Evolutionary conservation across 2,797 vertebrate species (phyloP).

Genomic region (Falco peregrinus): DNA sequence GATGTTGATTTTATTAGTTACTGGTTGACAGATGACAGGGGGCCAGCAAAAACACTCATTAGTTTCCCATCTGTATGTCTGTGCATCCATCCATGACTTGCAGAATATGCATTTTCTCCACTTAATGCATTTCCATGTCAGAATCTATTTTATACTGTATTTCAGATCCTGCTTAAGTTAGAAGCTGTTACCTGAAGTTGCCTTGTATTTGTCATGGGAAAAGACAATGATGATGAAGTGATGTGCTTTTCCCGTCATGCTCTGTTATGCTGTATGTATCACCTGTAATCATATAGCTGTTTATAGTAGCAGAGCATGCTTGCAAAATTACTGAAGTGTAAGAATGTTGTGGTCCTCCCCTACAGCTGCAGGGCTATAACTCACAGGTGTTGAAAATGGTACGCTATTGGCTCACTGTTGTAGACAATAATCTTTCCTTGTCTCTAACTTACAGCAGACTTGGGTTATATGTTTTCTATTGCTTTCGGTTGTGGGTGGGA

Average conservation of each 20-base stretch:
- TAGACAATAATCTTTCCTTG: not conserved
- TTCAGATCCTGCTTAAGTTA: not conserved
- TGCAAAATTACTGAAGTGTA: not conserved
- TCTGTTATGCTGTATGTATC: not conserved
- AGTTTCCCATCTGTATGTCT: not conserved
- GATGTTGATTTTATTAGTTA: not conserved
- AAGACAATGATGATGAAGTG: not conserved
- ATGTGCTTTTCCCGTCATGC: not conserved
- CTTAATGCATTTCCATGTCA: not conserved
- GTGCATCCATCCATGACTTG: not conserved
- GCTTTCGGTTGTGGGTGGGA: not conserved
- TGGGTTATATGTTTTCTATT: not conserved
- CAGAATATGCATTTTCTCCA: not conserved
- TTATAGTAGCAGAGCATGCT: not conserved
- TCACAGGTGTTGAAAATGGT: not conserved
- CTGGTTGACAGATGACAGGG: not conserved
- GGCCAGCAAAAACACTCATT: conserved; percentile 6
- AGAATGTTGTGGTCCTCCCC: not conserved
- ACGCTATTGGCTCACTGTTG: not conserved
- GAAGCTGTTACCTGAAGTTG: not conserved
- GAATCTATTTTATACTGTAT: not conserved
- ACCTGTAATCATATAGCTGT: not conserved
- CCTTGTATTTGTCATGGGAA: not conserved
- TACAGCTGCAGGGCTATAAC: not conserved
- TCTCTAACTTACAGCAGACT: not conserved